A percentile compares a stretch with the other conserved stretches of the same genome.
These are phyloP conservation scores for Colletes gigas DNA, from an alignment of 1,140 invertebrate genomes.

Conservation along the genomic window DNA sequence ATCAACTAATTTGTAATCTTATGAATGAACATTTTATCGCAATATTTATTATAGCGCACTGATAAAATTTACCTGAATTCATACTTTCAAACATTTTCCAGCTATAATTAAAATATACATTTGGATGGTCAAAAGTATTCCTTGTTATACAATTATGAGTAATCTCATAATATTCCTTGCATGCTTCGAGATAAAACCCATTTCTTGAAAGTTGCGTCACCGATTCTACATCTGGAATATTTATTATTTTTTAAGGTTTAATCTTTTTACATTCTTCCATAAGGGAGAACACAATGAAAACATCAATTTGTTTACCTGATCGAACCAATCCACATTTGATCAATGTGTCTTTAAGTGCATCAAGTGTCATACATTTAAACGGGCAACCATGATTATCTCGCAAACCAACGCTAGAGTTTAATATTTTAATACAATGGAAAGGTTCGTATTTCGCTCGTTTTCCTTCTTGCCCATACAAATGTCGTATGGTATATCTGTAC, in stretches of 20 bases:
- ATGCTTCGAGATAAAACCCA: constrained; percentile 91
- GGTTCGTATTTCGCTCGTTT: constrained; percentile 94
- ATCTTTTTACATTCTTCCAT: no score
- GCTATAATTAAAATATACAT: constrained; percentile 94
- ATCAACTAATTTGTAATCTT: neutral
- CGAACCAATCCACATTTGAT: constrained; percentile 83
- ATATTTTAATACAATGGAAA: constrained; percentile 95
- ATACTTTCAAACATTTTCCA: constrained; percentile 79
- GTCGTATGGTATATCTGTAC: constrained; percentile 94
- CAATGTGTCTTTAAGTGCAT: constrained; percentile 87
- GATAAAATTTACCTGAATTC: constrained; percentile 47
- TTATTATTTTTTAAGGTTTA: neutral
- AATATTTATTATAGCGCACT: neutral
- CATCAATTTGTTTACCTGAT: constrained; percentile 78
- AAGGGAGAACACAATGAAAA: neutral
- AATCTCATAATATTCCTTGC: constrained; percentile 92
- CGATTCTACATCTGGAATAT: constrained; percentile 79
- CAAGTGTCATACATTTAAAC: constrained; percentile 89
- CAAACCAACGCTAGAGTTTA: constrained; percentile 87
- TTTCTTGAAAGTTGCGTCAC: constrained; percentile 84
- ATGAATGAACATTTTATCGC: neutral
- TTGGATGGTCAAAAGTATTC: constrained; percentile 92
- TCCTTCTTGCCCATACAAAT: constrained; percentile 97
- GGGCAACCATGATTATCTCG: constrained; percentile 98
- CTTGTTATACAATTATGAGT: constrained; percentile 85